Percentiles rank a stretch among this genome's conserved stretches.
phyloP scores from a whole-genome alignment of 2,113 vertebrate species.

The Malaclemys terrapin region DNA sequence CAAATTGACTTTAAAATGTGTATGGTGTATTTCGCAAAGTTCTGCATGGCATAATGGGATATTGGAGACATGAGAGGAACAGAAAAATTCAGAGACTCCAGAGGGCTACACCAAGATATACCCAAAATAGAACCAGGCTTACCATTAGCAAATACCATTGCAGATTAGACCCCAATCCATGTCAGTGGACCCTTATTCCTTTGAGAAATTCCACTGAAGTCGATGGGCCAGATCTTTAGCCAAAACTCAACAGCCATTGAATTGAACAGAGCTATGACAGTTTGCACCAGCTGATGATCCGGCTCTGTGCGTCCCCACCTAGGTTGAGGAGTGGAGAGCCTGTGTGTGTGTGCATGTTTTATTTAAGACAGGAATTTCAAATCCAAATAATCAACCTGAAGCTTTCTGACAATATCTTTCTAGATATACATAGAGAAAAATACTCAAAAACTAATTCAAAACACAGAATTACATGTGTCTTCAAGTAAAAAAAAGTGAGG shows the following conservation, averaged over 20 bases:
- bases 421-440: not conserved
- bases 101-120: rapidly evolving
- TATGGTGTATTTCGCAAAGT: not conserved
- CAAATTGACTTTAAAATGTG: not conserved
- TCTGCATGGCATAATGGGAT: rapidly evolving
- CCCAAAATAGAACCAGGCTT: not conserved
- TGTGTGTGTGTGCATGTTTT: not conserved
- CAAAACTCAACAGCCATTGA: not conserved
- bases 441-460: not conserved
- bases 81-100: not conserved
- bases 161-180: not conserved
- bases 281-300: not conserved
- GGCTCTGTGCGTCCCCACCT: no score
- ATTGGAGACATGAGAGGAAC: not conserved
- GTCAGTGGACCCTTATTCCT: not conserved
- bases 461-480: not conserved
- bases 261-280: not conserved
- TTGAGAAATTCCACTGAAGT: not conserved
- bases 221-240: not conserved
- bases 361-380: not conserved
- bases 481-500: not conserved
- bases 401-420: not conserved
- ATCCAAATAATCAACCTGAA: not conserved
- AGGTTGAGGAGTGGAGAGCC: not conserved
- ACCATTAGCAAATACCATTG: not conserved